Base-by-base conservation (phyloP, 2,113 vertebrate genomes). In the Equus quagga region DNA sequence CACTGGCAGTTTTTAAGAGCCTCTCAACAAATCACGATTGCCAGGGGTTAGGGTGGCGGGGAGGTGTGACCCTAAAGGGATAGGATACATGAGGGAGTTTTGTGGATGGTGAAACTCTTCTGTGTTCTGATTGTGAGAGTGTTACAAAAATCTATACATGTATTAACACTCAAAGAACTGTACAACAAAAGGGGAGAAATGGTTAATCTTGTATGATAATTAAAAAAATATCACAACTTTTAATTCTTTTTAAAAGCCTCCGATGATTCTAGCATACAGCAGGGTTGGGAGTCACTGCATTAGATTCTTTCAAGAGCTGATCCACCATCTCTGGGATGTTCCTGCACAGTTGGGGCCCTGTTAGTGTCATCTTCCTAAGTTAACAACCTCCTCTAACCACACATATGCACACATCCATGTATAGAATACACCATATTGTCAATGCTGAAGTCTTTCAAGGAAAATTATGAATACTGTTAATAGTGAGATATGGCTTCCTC, bases 401-500 rank as follows among this genome's bases (percentile, higher is more conserved):
- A 78, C 33, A 49, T 0, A 13, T 3, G 7, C 62, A 7, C 24
- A 44, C 5, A 76, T 24, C 44, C n/a, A 67, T 1, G 1, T 44
- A 3, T 19, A 58, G 21, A 41, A 62, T 18, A 36, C 5, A 46
- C 3, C 19, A 15, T 31, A 41, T 24, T 49, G n/a, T 33, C 81
- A 80, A 6, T 83, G 72, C 36, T 51, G 17, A 58, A 93, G 49
- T 64, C 33, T 76, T 78, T 65, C 81, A 23, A 54, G 80, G 46
- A 44, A 75, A 96, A 80, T 96, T 89, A 70, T 73, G 86, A 85
- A 82, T 72, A 33, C 17, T 15, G 0, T 41, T 41, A 73, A 79
- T 70, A 76, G 13, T 89, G 82, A 98, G 72, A 36, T 82, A 58
- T 2, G 41, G 26, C 33, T 93, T n/a, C 94, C 70, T 95, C 81